A percentile compares a stretch with the other conserved stretches of the same genome.
phyloP scores from a whole-genome alignment of 2,888 invertebrate species.

The Acheta domesticus region DNA sequence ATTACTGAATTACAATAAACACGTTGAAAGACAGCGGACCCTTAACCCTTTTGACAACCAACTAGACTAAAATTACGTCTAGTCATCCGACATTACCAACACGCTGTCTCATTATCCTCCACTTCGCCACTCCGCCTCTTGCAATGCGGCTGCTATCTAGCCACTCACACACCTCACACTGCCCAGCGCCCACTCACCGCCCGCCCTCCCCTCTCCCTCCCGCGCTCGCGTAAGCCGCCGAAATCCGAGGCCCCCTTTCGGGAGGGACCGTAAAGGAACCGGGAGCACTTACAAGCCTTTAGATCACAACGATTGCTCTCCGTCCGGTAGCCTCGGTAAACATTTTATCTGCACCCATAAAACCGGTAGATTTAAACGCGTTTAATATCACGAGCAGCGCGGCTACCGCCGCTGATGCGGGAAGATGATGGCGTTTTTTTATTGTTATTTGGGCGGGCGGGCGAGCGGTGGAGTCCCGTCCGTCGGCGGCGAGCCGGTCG shows the following conservation, averaged over 20 bases:
- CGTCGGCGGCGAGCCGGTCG: neutral
- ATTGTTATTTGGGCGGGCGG: neutral
- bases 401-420: neutral
- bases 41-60: too few species aligned
- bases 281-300: slow-evolving; percentile 18
- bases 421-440: neutral
- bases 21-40: too few species aligned
- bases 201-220: neutral
- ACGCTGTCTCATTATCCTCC: neutral
- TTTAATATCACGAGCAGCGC: slow-evolving; percentile 18
- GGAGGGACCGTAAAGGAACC: neutral
- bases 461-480: neutral
- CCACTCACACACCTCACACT: neutral
- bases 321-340: slow-evolving; percentile 11
- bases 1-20: too few species aligned
- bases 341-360: slow-evolving; percentile 5
- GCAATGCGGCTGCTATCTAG: neutral
- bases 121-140: neutral
- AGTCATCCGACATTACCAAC: too few species aligned
- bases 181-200: neutral
- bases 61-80: too few species aligned
- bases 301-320: slow-evolving; percentile 10
- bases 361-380: slow-evolving; percentile 7
- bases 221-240: neutral
- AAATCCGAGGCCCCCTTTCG: neutral